These are phyloP conservation scores for Gymnothorax javanicus DNA, from an alignment of 2,797 vertebrate species.

Conservation along the genomic window DNA sequence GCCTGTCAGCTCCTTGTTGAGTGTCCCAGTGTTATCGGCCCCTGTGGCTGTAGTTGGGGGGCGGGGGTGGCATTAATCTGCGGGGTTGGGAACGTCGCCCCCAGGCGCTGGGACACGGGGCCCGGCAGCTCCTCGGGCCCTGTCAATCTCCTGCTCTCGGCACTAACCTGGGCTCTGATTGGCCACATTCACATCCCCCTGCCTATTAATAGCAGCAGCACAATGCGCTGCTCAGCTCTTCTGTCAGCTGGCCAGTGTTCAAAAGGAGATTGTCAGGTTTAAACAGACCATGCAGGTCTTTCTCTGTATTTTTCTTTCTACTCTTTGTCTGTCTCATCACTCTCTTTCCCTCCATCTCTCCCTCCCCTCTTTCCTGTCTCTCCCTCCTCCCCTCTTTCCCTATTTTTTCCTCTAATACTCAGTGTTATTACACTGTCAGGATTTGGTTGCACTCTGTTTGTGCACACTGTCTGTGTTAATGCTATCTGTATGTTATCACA, in stretches of 20 bases:
- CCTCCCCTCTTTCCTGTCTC: conserved; percentile 4
- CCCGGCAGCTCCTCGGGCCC: background rate
- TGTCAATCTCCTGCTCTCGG: background rate
- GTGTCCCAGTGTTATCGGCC: background rate
- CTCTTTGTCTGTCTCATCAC: no score
- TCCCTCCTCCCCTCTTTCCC: no score
- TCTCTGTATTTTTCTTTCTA: background rate
- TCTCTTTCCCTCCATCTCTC: background rate
- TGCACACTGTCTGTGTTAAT: no score
- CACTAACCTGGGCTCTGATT: background rate
- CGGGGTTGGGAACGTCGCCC: background rate
- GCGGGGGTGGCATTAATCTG: background rate
- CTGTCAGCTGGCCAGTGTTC: background rate
- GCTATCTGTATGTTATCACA: no score
- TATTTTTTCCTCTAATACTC: no score
- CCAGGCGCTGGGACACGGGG: background rate
- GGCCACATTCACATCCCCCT: background rate
- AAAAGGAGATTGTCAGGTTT: background rate
- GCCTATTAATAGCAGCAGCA: conserved; percentile 7
- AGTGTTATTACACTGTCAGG: no score
- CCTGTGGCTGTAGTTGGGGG: background rate
- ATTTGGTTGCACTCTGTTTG: no score
- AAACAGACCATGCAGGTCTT: background rate
- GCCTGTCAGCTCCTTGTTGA: background rate
- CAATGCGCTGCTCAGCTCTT: background rate